Evolutionary conservation across 2,888 invertebrate genomes (phyloP).

Genomic region (Latrodectus elegans): DNA sequence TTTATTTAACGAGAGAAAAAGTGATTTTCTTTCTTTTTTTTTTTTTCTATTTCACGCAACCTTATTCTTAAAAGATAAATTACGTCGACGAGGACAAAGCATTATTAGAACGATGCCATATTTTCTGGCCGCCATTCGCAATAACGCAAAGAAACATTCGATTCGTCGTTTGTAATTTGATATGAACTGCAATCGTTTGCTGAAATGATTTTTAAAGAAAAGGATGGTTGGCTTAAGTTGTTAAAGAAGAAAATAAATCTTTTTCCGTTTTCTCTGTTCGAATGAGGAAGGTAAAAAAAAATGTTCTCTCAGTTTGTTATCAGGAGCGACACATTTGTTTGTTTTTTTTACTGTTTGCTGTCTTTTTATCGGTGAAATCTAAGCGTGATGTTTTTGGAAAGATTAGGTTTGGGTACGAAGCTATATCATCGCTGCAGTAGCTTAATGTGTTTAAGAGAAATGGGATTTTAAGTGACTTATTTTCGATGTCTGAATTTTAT

Average conservation of each 20-base stretch:
- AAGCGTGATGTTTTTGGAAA: background rate
- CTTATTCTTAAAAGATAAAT: too few relatives aligned
- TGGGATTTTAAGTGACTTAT: conserved; percentile 1
- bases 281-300: background rate
- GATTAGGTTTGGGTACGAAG: background rate
- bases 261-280: background rate
- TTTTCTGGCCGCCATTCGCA: background rate
- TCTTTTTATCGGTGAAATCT: background rate
- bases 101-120: background rate
- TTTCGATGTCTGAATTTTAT: background rate
- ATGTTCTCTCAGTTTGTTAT: background rate
- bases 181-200: conserved; percentile 47
- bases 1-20: too few relatives aligned
- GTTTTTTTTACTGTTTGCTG: background rate
- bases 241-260: conserved; percentile 11
- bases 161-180: conserved; percentile 50
- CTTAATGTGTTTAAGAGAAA: background rate
- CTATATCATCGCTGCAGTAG: background rate
- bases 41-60: too few relatives aligned
- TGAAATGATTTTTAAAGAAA: conserved; percentile 42
- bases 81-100: background rate
- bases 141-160: conserved; percentile 15
- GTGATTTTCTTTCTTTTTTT: too few relatives aligned
- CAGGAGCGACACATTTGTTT: background rate
- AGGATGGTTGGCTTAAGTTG: background rate